Base-by-base conservation (phyloP, 2,888 invertebrate genomes). In the Loripinus fragilis region DNA sequence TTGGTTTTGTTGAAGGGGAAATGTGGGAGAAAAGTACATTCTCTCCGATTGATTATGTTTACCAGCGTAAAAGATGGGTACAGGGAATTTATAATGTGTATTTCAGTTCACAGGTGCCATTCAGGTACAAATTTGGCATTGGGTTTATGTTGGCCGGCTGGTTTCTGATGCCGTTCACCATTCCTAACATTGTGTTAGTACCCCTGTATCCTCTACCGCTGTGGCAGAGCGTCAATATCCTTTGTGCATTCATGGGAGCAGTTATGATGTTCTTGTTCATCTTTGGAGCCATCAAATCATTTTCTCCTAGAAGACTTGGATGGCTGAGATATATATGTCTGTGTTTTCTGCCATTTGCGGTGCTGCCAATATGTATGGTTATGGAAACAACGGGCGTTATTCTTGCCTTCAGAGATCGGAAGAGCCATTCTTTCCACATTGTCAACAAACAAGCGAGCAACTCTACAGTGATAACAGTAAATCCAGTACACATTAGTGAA, bases 1-100 rank as follows among this genome's bases (percentile, higher is more conserved):
- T 91, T 80, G 90, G 89, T 2, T 90, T 89, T 69, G 87, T 91
- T 33, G 89, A 91, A 64, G 91, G 91, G 0, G 90, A 90, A 74
- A 91, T 91, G 90, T 85, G 87, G 84, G 90, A 91, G 69, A 88
- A 89, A 48, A 90, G 90, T 74, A 89, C 91, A 7, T 91, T 91
- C 72, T 89, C 90, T 12, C 71, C 87, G 0, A 76, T 82, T 50
- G 90, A 91, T 73, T 91, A 88, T 67, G 83, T 91, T 10, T 85
- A 85, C 55, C 90, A 90, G 76, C 76, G 91, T 35, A 86, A 87
- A 50, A 88, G 90, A 2, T 91, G 91, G 91, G 85, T 90, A 67
- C 89, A 88, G 41, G 91, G 91, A 5, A 90, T 91, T 42, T 85
- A 85, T 41, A 85, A 88, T 74, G 88, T 87, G 8, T 86, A 87